Percentiles rank a stretch among this genome's conserved stretches.
Evolutionary conservation across 2,888 invertebrate species (phyloP).

Genomic region (Brachypalpus laphriformis): DNA sequence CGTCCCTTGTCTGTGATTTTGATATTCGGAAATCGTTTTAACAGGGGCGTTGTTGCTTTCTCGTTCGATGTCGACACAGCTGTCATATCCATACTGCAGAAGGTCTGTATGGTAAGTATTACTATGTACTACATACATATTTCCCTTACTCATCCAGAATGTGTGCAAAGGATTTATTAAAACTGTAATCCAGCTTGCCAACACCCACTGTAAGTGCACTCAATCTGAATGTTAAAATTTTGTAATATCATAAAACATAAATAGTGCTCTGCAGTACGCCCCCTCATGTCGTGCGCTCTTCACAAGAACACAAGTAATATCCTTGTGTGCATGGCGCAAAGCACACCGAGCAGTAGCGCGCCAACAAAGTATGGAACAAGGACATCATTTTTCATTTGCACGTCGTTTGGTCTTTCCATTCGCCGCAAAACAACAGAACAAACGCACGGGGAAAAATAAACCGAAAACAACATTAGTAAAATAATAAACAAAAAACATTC

Average conservation of each 20-base stretch:
- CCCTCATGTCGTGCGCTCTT: background rate
- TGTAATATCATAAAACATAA: conserved; percentile 25
- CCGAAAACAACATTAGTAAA: background rate
- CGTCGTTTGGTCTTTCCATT: conserved; percentile 32
- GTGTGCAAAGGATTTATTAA: background rate
- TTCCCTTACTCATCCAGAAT: no score
- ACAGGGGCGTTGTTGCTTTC: no score
- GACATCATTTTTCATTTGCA: conserved; percentile 61
- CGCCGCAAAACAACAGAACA: conserved; percentile 38
- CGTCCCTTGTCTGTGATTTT: no score
- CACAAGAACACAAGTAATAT: conserved; percentile 14
- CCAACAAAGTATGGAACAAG: conserved; percentile 36
- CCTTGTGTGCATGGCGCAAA: conserved; percentile 10
- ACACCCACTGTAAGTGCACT: conserved; percentile 8
- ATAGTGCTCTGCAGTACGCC: background rate
- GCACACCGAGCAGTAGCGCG: conserved; percentile 29
- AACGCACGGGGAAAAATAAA: background rate
- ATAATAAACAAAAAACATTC: background rate
- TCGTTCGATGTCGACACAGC: no score
- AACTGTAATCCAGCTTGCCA: background rate
- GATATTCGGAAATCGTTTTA: no score
- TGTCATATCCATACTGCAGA: no score
- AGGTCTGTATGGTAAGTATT: no score
- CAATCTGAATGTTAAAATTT: conserved; percentile 22
- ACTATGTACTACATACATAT: no score